phyloP scores from a whole-genome alignment of 35 echinoderm and acorn worm species.

The Lytechinus pictus region DNA sequence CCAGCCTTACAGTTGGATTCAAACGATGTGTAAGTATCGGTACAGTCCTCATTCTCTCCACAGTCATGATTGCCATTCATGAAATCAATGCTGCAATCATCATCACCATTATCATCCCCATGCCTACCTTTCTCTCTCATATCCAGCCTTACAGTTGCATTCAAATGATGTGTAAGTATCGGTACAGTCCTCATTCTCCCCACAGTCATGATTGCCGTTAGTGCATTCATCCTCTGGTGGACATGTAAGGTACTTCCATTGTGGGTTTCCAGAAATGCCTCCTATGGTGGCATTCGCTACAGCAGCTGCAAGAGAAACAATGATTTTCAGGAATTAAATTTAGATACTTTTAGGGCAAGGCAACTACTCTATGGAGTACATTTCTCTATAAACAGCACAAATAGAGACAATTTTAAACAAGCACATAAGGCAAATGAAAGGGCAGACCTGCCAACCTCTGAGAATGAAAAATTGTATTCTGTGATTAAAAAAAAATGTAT shows the following conservation, averaged over 20 bases:
- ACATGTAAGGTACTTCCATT: constrained; percentile 78
- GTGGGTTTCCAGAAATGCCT: constrained; percentile 33
- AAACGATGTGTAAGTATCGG: constrained; percentile 66
- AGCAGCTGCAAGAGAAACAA: background rate
- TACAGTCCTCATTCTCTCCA: constrained; percentile 70
- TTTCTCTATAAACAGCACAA: too few species aligned
- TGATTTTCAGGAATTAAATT: too few species aligned
- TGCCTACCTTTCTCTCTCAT: constrained; percentile 63
- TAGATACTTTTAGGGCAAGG: too few species aligned
- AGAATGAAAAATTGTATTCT: too few species aligned
- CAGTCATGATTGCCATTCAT: constrained; percentile 64
- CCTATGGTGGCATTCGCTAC: background rate
- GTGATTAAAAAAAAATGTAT: too few species aligned
- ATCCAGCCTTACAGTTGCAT: constrained; percentile 77
- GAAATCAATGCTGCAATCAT: too few species aligned
- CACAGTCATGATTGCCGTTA: constrained; percentile 83
- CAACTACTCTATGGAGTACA: too few species aligned
- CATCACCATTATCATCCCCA: too few species aligned
- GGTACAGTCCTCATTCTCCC: constrained; percentile 68
- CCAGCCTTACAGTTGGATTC: constrained; percentile 75
- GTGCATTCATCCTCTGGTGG: constrained; percentile 95
- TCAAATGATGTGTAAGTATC: constrained; percentile 67
- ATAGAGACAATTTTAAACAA: too few species aligned
- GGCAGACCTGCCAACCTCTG: too few species aligned
- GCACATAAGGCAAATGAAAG: too few species aligned